A percentile compares a stretch with the other conserved stretches of the same genome.
These are phyloP conservation scores for Petrocephalus schoutedeni DNA, from an alignment of 2,797 vertebrate species.

Conservation along the genomic window DNA sequence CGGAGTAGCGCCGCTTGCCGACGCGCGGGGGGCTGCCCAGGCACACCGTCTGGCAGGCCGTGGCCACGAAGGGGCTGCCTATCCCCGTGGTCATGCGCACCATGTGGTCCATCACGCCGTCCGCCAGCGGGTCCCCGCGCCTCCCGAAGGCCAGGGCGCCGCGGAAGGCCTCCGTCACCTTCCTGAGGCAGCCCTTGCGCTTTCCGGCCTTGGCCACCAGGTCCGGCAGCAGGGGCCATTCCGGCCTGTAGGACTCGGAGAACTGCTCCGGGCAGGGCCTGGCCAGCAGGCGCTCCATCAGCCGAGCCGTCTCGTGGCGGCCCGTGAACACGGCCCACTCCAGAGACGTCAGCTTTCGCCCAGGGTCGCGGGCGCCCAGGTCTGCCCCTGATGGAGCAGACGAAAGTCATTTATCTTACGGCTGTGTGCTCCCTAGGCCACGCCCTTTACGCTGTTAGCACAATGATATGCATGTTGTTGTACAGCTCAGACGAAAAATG, in stretches of 20 bases:
- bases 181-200: conserved; percentile 77
- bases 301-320: conserved; percentile 73
- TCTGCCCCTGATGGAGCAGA: conserved; percentile 68
- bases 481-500: not conserved
- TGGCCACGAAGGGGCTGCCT: conserved; percentile 75
- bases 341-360: conserved; percentile 71
- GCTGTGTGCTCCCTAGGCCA: not conserved
- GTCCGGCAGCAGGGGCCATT: conserved; percentile 75
- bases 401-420: not conserved
- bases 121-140: conserved; percentile 69
- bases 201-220: conserved; percentile 68
- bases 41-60: conserved; percentile 79
- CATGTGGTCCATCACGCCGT: conserved; percentile 86
- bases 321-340: conserved; percentile 91
- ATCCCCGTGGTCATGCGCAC: conserved; percentile 82
- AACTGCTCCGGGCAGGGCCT: conserved; percentile 76
- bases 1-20: conserved; percentile 74
- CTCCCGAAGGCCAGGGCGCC: conserved; percentile 66
- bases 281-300: conserved; percentile 77
- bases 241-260: conserved; percentile 68
- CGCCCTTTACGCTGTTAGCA: not conserved
- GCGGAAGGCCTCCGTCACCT: conserved; percentile 66
- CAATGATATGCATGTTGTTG: not conserved
- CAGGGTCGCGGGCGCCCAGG: conserved; percentile 71
- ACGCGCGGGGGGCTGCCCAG: conserved; percentile 77